Percentiles rank a stretch among this genome's conserved stretches.
These are phyloP conservation scores for Pachycephala philippinensis DNA, from an alignment of 2,113 vertebrate species.

Conservation along the genomic window DNA sequence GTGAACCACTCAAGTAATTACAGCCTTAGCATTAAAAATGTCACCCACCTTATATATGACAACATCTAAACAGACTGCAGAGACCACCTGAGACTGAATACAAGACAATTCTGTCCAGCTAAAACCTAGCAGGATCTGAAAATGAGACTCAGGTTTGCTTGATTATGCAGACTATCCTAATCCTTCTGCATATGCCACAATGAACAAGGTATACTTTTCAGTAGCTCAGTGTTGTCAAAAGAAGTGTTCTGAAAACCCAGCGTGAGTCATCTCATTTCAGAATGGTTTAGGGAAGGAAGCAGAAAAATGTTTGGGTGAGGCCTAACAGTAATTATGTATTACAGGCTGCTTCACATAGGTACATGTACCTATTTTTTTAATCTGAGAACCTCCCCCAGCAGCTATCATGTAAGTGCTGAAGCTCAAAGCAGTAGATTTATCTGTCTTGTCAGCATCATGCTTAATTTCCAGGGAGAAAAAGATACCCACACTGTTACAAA, in stretches of 20 bases:
- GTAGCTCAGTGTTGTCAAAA: background rate
- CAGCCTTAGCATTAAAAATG: background rate
- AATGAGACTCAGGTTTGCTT: background rate
- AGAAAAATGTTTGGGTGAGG: constrained; percentile 20
- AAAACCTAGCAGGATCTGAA: background rate
- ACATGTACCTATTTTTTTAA: background rate
- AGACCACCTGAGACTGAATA: background rate
- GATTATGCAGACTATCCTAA: background rate
- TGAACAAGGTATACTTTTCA: background rate
- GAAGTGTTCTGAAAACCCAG: background rate
- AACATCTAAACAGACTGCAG: background rate
- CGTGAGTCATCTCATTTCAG: background rate
- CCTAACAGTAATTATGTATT: background rate
- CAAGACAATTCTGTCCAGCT: background rate
- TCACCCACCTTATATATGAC: background rate
- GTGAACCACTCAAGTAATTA: background rate
- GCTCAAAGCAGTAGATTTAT: background rate
- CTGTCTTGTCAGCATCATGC: background rate
- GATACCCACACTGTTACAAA: background rate
- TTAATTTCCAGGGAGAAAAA: background rate
- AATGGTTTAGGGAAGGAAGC: background rate
- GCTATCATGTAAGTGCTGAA: background rate
- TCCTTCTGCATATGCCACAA: background rate
- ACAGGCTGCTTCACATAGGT: background rate
- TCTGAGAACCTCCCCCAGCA: background rate